Base-by-base conservation (phyloP, 2,888 invertebrate species). In the Pristionchus mayeri region DNA sequence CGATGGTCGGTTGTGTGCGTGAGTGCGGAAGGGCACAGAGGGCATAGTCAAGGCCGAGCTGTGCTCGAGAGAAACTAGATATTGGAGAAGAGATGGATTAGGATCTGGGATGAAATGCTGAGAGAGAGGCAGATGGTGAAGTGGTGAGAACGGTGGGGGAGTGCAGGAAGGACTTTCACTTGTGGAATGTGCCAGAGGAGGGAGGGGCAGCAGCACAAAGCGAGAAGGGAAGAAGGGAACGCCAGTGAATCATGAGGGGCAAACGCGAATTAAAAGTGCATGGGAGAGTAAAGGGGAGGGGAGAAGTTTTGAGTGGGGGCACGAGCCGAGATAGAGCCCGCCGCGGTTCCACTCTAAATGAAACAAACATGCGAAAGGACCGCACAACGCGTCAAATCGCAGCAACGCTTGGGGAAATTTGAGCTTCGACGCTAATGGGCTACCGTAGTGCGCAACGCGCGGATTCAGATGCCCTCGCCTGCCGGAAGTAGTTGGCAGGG, bases 221-320 rank as follows among this genome's bases (percentile, higher is more conserved):
- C 18, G 63, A 34, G 30, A 34, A 18, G 40, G 44, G 11, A n/a
- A 11, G 24, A 34, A 44, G 40, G 40, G 37, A 71, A 6, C 7
- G 40, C 7, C 2, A n/a, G 24, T 71, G 71, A 71, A 44, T 71
- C 71, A 71, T 2, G 21, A 63, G 30, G 63, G 63, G 71, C 40
- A 24, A 71, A 71, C 71, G 71, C 71, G 71, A 71, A 71, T 44
- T 71, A 71, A 71, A 71, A 71, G 71, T 71, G 71, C 71, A 71
- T 24, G 6, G n/a, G 44, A 9, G 18, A 24, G 7, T n/a, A 71
- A 9, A 6, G 2, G 37, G 6, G n/a, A 21, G 71, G n/a, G 40
- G 30, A 44, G 44, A 40, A n/a, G 30, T 11, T 34, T 67, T 18
- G 37, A 67, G 67, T 67, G 63, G 60, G 34, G 30, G 24, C 37